Conservation (phyloP, 2,888 invertebrate species). For the Cephus sareptanus region DNA sequence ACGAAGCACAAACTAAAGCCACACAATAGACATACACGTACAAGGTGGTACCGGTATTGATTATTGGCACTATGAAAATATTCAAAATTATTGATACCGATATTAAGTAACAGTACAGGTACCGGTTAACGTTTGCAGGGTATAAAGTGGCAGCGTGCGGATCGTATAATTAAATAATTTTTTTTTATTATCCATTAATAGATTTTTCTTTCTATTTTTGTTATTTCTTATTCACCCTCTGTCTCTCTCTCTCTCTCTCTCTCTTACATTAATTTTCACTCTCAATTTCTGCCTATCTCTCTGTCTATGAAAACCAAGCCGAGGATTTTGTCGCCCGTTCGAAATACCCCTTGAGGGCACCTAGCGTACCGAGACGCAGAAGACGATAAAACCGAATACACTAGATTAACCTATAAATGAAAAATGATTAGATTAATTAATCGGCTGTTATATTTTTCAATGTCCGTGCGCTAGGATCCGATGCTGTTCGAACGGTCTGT, state of each 20-base stretch:
- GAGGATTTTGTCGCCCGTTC: slow-evolving; percentile 6
- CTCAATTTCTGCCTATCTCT: not conserved
- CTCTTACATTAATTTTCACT: not conserved
- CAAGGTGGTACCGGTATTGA: not conserved
- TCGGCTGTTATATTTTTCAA: slow-evolving; percentile 6
- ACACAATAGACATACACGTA: not conserved
- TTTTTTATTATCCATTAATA: not conserved
- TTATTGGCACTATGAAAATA: not conserved
- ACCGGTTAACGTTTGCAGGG: not conserved
- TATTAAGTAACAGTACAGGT: not conserved
- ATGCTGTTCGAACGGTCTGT: slow-evolving; percentile 14
- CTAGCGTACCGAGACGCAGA: slow-evolving; percentile 6
- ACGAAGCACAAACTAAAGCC: not conserved
- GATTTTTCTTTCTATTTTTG: not conserved
- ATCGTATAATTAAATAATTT: not conserved
- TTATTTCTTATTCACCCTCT: not conserved
- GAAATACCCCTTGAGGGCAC: slow-evolving; percentile 2
- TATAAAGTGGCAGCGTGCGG: not conserved
- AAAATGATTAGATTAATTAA: not conserved
- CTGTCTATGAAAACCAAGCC: not conserved
- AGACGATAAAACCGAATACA: not conserved
- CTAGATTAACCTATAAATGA: not conserved
- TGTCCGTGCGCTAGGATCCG: slow-evolving; percentile 9
- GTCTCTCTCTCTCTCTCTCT: not conserved
- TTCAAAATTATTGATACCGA: not conserved